Percentiles rank a stretch among this genome's conserved stretches.
Conservation (phyloP, 92 coral and sea anemone species). For the Parazoanthus darwini region DNA sequence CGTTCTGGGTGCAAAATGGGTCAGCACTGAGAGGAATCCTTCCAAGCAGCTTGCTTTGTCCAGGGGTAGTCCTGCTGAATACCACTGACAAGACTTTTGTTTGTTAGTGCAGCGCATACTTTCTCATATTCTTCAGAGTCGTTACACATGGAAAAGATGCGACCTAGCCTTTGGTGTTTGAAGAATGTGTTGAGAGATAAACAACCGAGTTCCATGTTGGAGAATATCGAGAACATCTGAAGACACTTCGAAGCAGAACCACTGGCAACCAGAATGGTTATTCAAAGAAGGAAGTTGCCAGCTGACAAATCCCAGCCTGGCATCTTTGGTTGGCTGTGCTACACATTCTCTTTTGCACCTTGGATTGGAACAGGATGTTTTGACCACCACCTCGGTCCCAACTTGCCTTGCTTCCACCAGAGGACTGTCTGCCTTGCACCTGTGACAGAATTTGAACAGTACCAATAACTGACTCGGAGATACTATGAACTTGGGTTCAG, state of each 20-base stretch:
- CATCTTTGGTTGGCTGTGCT: slow-evolving; percentile 67
- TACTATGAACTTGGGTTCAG: slow-evolving; percentile 64
- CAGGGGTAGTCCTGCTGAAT: too few species aligned
- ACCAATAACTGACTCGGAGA: slow-evolving; percentile 55
- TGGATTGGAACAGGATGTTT: slow-evolving; percentile 50
- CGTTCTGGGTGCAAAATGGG: too few species aligned
- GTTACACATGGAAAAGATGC: too few species aligned
- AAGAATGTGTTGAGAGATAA: slow-evolving; percentile 56
- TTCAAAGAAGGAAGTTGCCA: slow-evolving; percentile 62
- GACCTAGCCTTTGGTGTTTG: background rate
- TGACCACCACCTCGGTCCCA: slow-evolving; percentile 53
- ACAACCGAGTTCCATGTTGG: slow-evolving; percentile 66
- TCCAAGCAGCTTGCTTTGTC: too few species aligned
- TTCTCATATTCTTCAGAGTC: too few species aligned
- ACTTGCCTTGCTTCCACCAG: background rate
- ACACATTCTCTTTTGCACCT: slow-evolving; percentile 47
- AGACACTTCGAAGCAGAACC: slow-evolving; percentile 56
- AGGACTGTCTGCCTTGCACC: too few species aligned
- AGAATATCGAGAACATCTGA: slow-evolving; percentile 50
- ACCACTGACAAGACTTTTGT: too few species aligned
- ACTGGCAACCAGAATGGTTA: slow-evolving; percentile 66
- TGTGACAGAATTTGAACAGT: slow-evolving; percentile 31
- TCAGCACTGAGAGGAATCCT: too few species aligned
- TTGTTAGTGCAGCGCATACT: too few species aligned
- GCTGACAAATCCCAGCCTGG: slow-evolving; percentile 52